Evolutionary conservation across 64 coral and sea anemone genomes (phyloP).

Genomic region (Porites australiensis): DNA sequence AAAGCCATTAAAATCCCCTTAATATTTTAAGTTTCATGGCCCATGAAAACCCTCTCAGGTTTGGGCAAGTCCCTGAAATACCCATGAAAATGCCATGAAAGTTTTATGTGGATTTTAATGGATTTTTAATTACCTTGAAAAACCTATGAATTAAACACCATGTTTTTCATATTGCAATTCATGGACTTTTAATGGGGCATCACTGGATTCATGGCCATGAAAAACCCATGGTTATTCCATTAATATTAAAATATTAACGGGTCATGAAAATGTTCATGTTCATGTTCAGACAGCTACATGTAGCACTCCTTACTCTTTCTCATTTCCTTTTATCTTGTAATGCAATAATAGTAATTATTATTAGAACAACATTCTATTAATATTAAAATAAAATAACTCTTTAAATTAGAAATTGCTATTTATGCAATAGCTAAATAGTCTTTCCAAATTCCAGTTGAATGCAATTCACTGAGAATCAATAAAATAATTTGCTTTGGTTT

Average conservation of each 20-base stretch:
- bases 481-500: no score
- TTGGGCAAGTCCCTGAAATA: constrained; percentile 2
- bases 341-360: no score
- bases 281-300: neutral
- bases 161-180: constrained; percentile 9
- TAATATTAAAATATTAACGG: constrained; percentile 2
- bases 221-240: neutral
- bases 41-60: neutral
- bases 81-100: constrained; percentile 6
- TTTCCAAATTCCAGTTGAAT: no score
- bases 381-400: no score
- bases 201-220: constrained; percentile 17
- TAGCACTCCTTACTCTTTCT: no score
- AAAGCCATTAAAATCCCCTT: no score
- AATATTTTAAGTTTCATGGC: constrained; percentile 37
- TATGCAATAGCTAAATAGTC: no score
- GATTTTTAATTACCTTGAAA: neutral
- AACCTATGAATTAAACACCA: neutral
- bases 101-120: neutral
- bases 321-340: no score
- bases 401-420: no score
- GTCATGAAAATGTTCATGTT: constrained; percentile 16
- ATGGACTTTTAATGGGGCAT: neutral
- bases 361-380: no score
- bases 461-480: no score